phyloP scores from a whole-genome alignment of 2,888 invertebrate genomes.

The Masnerella sp. region DNA sequence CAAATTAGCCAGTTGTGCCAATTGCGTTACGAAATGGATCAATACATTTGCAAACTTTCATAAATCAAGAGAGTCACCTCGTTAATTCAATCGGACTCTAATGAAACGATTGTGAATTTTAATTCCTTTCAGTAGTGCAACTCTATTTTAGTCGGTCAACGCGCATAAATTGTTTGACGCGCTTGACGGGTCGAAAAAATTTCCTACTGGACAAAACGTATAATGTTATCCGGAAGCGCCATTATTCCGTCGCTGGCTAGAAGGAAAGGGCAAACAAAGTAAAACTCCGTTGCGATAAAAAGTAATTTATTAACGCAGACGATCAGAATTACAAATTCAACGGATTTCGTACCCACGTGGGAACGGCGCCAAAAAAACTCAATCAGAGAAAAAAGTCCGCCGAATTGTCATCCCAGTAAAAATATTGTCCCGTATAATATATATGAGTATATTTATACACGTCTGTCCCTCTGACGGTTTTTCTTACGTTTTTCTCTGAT shows the following conservation, averaged over 20 bases:
- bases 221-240: neutral
- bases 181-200: neutral
- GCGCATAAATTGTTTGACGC: neutral
- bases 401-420: too few species aligned
- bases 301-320: slow-evolving; percentile 7
- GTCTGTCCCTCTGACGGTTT: too few species aligned
- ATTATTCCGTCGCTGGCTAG: neutral
- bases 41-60: slow-evolving; percentile 2
- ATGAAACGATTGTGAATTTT: slow-evolving; percentile 1
- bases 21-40: slow-evolving; percentile 10
- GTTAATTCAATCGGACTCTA: slow-evolving; percentile 3
- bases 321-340: neutral
- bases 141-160: neutral
- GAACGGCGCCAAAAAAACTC: neutral
- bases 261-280: neutral
- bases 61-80: slow-evolving; percentile 2
- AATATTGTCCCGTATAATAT: too few species aligned
- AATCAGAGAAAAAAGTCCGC: neutral
- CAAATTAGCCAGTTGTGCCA: too few species aligned
- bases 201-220: neutral
- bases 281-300: slow-evolving; percentile 2
- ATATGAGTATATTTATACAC: too few species aligned
- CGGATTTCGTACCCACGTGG: too few species aligned
- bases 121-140: slow-evolving; percentile 1
- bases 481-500: too few species aligned